Base-by-base conservation (phyloP, 1,140 invertebrate genomes). In the Samia ricini region DNA sequence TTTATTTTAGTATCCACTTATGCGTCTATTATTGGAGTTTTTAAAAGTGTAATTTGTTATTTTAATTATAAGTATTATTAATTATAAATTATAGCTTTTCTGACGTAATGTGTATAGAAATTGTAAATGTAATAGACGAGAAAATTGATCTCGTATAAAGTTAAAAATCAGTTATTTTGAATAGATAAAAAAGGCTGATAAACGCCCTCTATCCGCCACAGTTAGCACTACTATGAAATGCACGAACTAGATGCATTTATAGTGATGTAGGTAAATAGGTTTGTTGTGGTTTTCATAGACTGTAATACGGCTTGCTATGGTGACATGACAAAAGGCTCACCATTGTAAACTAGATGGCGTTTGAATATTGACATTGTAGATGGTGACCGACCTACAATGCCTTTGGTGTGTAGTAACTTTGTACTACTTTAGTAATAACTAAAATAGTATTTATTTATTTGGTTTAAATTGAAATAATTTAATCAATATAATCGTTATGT, bases 1-100 rank as follows among this genome's bases (percentile, higher is more conserved):
- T 77, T 78, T 81, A 81, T 83, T 83, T 83, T 72, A 67, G 73
- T 77, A 72, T 63, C 56, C 51, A 72, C 63, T 63, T 57, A 60
- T 20, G 50, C 50, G 50, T 23, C 50, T 21, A 21, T 23, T 51
- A 51, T 21, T 51, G 50, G 22, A 51, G 19, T 51, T 20, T 51
- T 51, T 51, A 5, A 42, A 4, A 42, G 10, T 10, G 33, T 42
- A 42, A 42, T 42, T 42, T 42, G 33, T 42, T 15, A 42, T 42
- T 12, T 42, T 15, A 1, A 42, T 42, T 42, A 42, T 42, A 15
- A 42, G 33, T 12, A 42, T 15, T 12, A 42, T 15, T 15, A 10
- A 42, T 42, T 42, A 42, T 42, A 42, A 42, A 15, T 42, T 42
- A 42, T 42, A 15, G 3, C 10, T 15, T 42, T 42, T 15, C 26